Evolutionary conservation across 92 coral and sea anemone genomes (phyloP), one percentile per base, ranked within the genome.

Genomic region (Umimayanthus chanpuru): DNA sequence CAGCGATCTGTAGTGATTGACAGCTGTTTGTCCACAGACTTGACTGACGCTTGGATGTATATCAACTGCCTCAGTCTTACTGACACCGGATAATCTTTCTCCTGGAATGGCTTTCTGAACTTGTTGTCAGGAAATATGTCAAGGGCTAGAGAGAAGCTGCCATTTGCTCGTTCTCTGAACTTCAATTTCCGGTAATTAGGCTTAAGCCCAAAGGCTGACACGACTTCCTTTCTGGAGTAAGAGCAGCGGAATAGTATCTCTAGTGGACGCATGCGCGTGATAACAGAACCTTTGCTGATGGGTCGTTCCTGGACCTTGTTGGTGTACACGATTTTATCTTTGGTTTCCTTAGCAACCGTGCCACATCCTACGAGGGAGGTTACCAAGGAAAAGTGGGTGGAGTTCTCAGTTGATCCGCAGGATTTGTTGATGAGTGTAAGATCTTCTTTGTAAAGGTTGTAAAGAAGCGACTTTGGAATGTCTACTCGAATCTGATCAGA

Each of bases 1-100:
- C 96, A 94, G 76, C 88, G 85, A 73, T 92, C 92, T 25, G 93
- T 92, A 26, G 76, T 87, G 77, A 93, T 79, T 71, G 94, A 86
- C 76, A 93, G 81, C 44, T 87, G 84, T 58, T 89, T 89, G 74
- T 91, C 96, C 36, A 76, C 86, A 29, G 94, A 90, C 58, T 72
- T 87, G 72, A 94, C 88, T 41, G 89, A 80, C 10, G 89, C 90
- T 66, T 94, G 92, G 85, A 94, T 92, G 81, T 79, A 94, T 47
- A 94, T 78, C 75, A 81, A 81, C 76, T 90, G 85, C 41, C 92
- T 91, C 61, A 94, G 36, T 29, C 89, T 84, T 16, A 92, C 96
- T 40, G 85, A 75, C 29, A 92, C 90, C 20, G 96, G 96, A 71
- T 87, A 92, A 72, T 87, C 87, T 8, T 76, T 88, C 56, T 76